These are phyloP conservation scores for Aphaenogaster ashmeadi DNA, from an alignment of 1,140 invertebrate species.

Conservation along the genomic window DNA sequence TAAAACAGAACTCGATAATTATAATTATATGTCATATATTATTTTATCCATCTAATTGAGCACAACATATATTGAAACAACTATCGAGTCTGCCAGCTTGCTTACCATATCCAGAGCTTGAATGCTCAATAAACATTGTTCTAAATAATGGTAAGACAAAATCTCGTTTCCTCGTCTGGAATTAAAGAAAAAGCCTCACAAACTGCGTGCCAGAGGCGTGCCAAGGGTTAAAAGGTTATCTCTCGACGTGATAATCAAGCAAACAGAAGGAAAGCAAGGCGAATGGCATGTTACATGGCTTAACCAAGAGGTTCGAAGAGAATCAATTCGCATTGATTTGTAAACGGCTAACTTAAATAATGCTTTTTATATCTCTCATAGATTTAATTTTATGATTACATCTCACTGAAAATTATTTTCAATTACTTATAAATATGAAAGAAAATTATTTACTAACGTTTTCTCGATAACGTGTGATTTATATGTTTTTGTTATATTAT, in stretches of 20 bases:
- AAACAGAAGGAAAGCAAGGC: constrained; percentile 65
- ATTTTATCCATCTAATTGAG: background rate
- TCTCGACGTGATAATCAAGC: constrained; percentile 36
- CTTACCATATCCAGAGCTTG: background rate
- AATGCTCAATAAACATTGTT: constrained; percentile 13
- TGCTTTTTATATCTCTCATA: background rate
- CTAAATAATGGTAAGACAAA: constrained; percentile 47
- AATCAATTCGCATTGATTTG: constrained; percentile 42
- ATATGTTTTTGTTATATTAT: background rate
- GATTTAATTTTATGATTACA: constrained; percentile 1
- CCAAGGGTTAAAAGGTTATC: constrained; percentile 65
- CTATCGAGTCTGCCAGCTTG: background rate
- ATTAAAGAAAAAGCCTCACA: constrained; percentile 35
- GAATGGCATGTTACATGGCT: constrained; percentile 27
- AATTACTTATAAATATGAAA: background rate
- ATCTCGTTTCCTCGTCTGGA: constrained; percentile 48
- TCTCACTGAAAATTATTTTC: background rate
- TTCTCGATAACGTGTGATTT: background rate
- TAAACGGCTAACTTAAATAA: constrained; percentile 21
- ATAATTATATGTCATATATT: constrained; percentile 1
- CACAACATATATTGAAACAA: background rate
- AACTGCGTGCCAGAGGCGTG: constrained; percentile 26
- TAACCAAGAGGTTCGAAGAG: constrained; percentile 36
- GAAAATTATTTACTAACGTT: background rate
- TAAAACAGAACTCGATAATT: background rate